These are phyloP conservation scores for Bugulina stolonifera DNA, from an alignment of 2,888 invertebrate genomes.

Conservation along the genomic window DNA sequence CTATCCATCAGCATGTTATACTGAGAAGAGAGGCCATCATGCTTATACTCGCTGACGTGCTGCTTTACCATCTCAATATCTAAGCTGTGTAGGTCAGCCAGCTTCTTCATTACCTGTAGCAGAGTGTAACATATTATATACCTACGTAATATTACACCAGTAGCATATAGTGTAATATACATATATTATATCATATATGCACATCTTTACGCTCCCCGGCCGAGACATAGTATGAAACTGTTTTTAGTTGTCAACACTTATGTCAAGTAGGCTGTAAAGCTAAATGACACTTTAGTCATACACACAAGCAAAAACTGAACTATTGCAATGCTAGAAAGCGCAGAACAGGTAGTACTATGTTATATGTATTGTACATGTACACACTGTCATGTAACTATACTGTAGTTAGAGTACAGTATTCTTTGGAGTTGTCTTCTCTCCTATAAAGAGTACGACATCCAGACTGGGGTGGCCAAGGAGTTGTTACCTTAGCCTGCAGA, in stretches of 20 bases:
- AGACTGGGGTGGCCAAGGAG: too few relatives aligned
- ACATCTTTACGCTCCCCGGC: neutral
- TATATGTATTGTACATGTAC: too few relatives aligned
- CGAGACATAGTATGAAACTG: too few relatives aligned
- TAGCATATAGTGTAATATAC: neutral
- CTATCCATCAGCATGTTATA: constrained; percentile 50
- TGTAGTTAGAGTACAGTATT: too few relatives aligned
- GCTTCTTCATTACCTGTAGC: constrained; percentile 43
- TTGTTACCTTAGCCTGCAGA: constrained; percentile 46
- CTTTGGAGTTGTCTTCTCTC: too few relatives aligned
- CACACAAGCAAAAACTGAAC: too few relatives aligned
- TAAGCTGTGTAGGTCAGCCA: constrained; percentile 40
- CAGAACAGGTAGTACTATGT: too few relatives aligned
- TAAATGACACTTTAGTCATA: too few relatives aligned
- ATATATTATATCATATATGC: neutral
- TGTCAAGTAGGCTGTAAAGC: too few relatives aligned
- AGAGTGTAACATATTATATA: neutral
- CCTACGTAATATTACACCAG: neutral
- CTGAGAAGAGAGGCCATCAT: constrained; percentile 52
- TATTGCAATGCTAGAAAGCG: too few relatives aligned
- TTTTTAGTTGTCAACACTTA: too few relatives aligned
- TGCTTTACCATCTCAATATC: constrained; percentile 43
- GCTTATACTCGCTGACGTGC: constrained; percentile 47
- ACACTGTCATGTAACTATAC: too few relatives aligned
- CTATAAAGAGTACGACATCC: neutral